These are phyloP conservation scores for Columbina picui DNA, from an alignment of 2,113 vertebrate genomes.

Conservation along the genomic window DNA sequence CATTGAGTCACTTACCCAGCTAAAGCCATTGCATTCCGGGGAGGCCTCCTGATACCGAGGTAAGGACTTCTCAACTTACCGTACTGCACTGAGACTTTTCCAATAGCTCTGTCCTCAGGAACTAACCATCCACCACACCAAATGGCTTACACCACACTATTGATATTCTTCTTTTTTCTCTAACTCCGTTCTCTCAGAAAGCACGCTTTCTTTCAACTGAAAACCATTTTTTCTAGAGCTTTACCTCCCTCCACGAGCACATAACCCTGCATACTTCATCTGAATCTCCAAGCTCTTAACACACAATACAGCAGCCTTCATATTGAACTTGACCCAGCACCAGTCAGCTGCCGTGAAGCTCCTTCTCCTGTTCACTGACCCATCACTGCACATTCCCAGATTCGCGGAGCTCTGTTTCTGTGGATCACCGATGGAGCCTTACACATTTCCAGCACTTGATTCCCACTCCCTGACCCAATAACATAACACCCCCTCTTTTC, in stretches of 20 bases:
- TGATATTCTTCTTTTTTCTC: background rate
- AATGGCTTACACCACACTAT: slow-evolving; percentile 6
- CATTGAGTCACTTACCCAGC: slow-evolving; percentile 26
- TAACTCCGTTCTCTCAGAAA: background rate
- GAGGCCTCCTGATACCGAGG: slow-evolving; percentile 40
- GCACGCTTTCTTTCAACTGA: background rate
- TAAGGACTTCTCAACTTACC: slow-evolving; percentile 44
- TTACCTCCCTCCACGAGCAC: background rate
- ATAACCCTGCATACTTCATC: background rate
- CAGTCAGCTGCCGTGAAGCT: slow-evolving; percentile 44
- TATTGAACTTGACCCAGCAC: slow-evolving; percentile 19
- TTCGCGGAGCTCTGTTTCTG: slow-evolving; percentile 24
- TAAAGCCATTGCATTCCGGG: slow-evolving; percentile 17
- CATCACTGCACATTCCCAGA: slow-evolving; percentile 44
- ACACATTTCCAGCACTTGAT: slow-evolving; percentile 39
- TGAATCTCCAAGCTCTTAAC: slow-evolving; percentile 9
- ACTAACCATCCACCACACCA: background rate
- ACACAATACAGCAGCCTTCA: background rate
- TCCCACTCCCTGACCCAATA: slow-evolving; percentile 36
- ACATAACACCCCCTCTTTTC: slow-evolving; percentile 5
- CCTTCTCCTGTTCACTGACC: slow-evolving; percentile 47
- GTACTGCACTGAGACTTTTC: background rate
- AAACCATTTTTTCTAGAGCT: slow-evolving; percentile 23
- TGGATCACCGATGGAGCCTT: slow-evolving; percentile 43
- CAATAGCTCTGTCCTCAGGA: slow-evolving; percentile 27